A percentile compares a stretch with the other conserved stretches of the same genome.
Conservation (phyloP, 2,113 vertebrate genomes). For the Copsychus sechellarum region DNA sequence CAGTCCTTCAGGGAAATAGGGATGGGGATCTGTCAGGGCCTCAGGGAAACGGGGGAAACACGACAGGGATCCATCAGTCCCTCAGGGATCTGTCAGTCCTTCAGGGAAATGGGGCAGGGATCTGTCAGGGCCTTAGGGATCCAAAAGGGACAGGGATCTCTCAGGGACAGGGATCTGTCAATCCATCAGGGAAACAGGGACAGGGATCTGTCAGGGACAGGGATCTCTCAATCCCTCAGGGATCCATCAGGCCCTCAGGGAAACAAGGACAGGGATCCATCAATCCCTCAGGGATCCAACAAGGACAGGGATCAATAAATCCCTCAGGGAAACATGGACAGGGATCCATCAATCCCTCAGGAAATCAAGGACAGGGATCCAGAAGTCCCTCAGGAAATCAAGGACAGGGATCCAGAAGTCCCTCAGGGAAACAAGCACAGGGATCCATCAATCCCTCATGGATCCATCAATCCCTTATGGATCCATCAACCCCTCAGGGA, state of each 20-base stretch:
- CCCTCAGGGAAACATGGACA: no score
- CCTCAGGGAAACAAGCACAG: background rate
- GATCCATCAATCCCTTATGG: background rate
- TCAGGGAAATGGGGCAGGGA: no score
- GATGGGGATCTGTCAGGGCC: no score
- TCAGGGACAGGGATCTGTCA: rapidly evolving
- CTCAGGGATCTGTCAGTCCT: no score
- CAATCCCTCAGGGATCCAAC: rapidly evolving
- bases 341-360: rapidly evolving
- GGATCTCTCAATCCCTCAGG: background rate
- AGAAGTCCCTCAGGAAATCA: no score
- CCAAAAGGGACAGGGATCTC: background rate
- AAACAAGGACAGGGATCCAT: background rate
- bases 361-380: background rate
- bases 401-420: rapidly evolving
- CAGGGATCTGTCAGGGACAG: background rate
- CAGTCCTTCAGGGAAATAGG: no score
- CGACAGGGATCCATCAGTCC: no score
- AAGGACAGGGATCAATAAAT: background rate
- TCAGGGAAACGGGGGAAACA: no score
- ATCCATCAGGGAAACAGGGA: no score
- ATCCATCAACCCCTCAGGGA: background rate
- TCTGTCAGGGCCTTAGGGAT: no score
- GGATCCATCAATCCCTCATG: rapidly evolving
- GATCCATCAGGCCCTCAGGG: background rate